These are phyloP conservation scores for Sycophila texana DNA, from an alignment of 2,888 invertebrate species.

Conservation along the genomic window DNA sequence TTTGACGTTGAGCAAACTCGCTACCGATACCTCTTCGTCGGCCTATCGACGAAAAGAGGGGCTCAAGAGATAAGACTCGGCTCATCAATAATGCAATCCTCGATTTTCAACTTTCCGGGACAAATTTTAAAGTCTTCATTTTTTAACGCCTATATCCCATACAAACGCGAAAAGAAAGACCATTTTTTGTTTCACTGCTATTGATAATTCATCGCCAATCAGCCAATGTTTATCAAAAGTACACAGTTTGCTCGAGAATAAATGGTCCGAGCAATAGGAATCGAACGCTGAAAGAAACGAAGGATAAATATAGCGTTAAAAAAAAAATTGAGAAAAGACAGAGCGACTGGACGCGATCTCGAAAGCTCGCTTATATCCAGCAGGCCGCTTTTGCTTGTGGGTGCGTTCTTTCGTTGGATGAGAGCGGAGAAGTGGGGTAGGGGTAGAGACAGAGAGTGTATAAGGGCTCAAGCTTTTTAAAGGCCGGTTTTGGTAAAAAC, in stretches of 20 bases:
- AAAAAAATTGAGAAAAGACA: conserved; percentile 38
- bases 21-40: conserved; percentile 31
- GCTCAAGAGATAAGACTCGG: conserved; percentile 55
- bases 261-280: no score
- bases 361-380: conserved; percentile 14
- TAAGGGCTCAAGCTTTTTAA: conserved; percentile 63
- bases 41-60: conserved; percentile 34
- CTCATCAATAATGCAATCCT: conserved; percentile 69
- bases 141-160: conserved; percentile 5
- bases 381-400: conserved; percentile 23
- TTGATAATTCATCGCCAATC: conserved; percentile 48
- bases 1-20: conserved; percentile 42
- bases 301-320: not conserved
- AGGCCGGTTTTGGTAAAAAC: conserved; percentile 68
- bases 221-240: no score
- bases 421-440: conserved; percentile 30
- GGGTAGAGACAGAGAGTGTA: conserved; percentile 47
- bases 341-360: conserved; percentile 30
- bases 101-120: conserved; percentile 68
- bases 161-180: not conserved
- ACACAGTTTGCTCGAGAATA: no score
- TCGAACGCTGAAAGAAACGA: not conserved
- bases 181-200: not conserved
- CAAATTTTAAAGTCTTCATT: conserved; percentile 60
- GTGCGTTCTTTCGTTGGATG: conserved; percentile 36